These are phyloP conservation scores for Amblyjoppa fuscipennis DNA, from an alignment of 2,888 invertebrate species.

Conservation along the genomic window DNA sequence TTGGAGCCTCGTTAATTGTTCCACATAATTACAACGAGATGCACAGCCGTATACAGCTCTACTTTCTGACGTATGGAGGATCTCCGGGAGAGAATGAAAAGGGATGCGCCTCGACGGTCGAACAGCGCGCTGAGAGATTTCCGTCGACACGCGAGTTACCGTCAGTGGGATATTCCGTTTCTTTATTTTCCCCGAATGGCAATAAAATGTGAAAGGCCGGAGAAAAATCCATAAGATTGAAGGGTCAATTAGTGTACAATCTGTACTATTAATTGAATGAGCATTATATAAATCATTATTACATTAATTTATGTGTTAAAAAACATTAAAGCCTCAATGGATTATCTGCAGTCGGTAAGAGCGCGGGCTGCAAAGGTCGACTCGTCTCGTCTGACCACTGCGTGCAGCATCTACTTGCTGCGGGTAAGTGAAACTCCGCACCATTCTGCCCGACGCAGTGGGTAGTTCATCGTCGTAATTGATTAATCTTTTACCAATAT, in stretches of 20 bases:
- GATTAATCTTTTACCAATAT: neutral
- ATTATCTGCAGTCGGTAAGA: slow-evolving; percentile 45
- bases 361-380: neutral
- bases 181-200: neutral
- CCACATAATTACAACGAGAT: too few species aligned
- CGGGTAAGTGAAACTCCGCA: slow-evolving; percentile 7
- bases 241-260: neutral
- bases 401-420: neutral
- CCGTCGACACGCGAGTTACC: neutral
- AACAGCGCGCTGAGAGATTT: neutral
- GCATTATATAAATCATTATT: neutral
- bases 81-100: neutral
- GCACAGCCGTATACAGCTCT: too few species aligned
- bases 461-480: neutral
- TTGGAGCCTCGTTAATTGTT: neutral
- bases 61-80: neutral
- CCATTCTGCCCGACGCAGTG: neutral
- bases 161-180: neutral
- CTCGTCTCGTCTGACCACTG: neutral
- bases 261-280: neutral
- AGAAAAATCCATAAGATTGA: neutral
- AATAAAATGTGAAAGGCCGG: neutral
- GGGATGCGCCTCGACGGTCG: neutral
- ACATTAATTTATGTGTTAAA: neutral
- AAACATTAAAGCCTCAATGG: neutral